Evolutionary conservation across 2,797 vertebrate species (phyloP).

Genomic region (Meriones psammophilus): DNA sequence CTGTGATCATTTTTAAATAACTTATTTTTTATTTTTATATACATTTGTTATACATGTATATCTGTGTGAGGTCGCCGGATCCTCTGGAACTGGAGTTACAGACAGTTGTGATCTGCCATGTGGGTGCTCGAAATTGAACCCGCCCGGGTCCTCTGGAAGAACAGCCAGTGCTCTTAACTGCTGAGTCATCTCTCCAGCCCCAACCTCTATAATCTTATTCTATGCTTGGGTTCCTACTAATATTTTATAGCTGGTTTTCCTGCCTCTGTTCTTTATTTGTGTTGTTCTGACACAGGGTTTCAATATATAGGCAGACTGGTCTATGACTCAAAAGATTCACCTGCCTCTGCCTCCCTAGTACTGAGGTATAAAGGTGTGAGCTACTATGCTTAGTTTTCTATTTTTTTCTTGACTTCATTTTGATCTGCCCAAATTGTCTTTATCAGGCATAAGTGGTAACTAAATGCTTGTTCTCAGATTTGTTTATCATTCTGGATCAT

Average conservation of each 20-base stretch:
- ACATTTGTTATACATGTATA: too few relatives aligned
- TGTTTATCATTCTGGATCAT: constrained; percentile 35
- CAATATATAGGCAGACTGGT: background rate
- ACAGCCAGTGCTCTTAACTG: too few relatives aligned
- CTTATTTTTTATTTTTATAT: too few relatives aligned
- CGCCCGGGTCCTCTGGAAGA: too few relatives aligned
- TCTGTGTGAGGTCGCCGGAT: too few relatives aligned
- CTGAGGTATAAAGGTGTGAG: background rate
- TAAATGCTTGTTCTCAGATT: constrained; percentile 56
- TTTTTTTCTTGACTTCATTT: constrained; percentile 64
- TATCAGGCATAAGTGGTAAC: constrained; percentile 35
- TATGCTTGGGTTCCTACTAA: constrained; percentile 35
- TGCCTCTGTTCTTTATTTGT: constrained; percentile 3
- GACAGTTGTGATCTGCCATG: too few relatives aligned
- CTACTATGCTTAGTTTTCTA: background rate
- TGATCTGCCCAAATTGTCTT: constrained; percentile 50
- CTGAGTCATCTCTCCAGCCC: too few relatives aligned
- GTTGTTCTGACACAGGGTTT: background rate
- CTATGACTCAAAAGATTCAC: background rate
- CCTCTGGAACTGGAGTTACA: too few relatives aligned
- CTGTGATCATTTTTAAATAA: background rate
- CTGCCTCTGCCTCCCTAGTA: background rate
- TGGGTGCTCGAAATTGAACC: too few relatives aligned
- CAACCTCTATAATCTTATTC: background rate
- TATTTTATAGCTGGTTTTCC: constrained; percentile 53